Evolutionary conservation across 2,888 invertebrate species (phyloP), one percentile per base, ranked within the genome.

Genomic region (Leptinotarsa peninsularis): DNA sequence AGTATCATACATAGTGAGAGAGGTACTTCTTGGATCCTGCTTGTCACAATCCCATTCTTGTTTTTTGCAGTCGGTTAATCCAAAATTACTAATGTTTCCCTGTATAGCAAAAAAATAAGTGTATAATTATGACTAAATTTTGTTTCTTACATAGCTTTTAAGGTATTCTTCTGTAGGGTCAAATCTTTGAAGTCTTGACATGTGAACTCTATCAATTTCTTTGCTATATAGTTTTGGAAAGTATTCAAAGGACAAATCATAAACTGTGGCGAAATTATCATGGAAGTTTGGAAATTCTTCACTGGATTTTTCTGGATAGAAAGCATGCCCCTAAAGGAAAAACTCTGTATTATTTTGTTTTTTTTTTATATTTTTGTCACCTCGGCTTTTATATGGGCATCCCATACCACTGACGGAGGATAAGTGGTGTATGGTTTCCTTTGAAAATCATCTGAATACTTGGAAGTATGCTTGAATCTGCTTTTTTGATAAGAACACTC

Each of bases 231-330:
- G 89, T 79, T 89, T 90, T 0, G 91, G 91, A 66, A 91, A 86
- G 80, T 91, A 90, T 81, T 90, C 88, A 84, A 90, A 91, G 5
- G 89, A 90, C 14, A 91, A 83, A 82, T 91, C 91, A 77, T 89
- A 90, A 0, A 87, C 89, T 1, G 91, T 89, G 14, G 89, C 88
- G 84, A 88, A 91, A 84, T 92, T 88, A 49, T 85, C 90, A 4
- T 86, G 87, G 82, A 90, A 91, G 5, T 81, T 72, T 5, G 88
- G 88, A 81, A 89, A 89, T 77, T 90, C 89, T 80, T 90, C 89
- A 79, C 89, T 89, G 68, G 89, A 89, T 0, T 87, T 86, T 69
- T 89, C 87, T 75, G 90, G 83, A 50, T 87, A 80, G n/a, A 83
- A 80, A 5, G 90, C 85, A 72, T 87, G 86, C 49, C 90, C 89